Evolutionary conservation across 2,888 invertebrate species (phyloP), one percentile per base, ranked within the genome.

Genomic region (Mythimna loreyi): DNA sequence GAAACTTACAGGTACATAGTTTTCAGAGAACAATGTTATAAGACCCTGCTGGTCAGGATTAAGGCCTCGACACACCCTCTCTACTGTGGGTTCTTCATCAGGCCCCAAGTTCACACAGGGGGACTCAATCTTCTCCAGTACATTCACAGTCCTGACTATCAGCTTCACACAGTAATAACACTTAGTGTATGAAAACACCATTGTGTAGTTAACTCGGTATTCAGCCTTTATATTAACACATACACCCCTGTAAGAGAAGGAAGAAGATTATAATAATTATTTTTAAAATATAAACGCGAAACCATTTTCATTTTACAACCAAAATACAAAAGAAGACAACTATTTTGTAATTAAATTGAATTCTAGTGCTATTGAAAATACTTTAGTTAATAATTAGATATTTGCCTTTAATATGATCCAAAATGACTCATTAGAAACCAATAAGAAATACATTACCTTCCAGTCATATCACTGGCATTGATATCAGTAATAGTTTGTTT

Each of bases 151-250:
- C 55, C 99, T 96, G 4, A 99, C 98, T 62, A 98, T 94, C 11
- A 99, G 96, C 86, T 98, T 98, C 0, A 99, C 97, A 92, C 99
- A 99, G 82, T 98, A 97, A 87, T 97, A 98, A 88, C 99, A 99
- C 58, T 96, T 94, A 33, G 96, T 96, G 78, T 96, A 95, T 78
- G 96, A 96, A 84, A 98, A 98, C 1, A 98, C 97, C 94, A 99
- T 97, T 0, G 98, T 98, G 88, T 98, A 98, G 91, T 98, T 98
- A 0, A 98, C 97, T 87, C 97, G 97, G 82, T 94, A 97, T 83
- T 97, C 97, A 86, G 98, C 97, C 85, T 97, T 95, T 77, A 98
- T 97, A 78, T 97, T 97, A 8, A 98, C 96, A 89, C 98, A 98
- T 69, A 94, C 92, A 55, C 98, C 98, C 88, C 97, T 96, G 87